Evolutionary conservation across 2,113 vertebrate species (phyloP), one percentile per base, ranked within the genome.

Genomic region (Ceratotherium simum): DNA sequence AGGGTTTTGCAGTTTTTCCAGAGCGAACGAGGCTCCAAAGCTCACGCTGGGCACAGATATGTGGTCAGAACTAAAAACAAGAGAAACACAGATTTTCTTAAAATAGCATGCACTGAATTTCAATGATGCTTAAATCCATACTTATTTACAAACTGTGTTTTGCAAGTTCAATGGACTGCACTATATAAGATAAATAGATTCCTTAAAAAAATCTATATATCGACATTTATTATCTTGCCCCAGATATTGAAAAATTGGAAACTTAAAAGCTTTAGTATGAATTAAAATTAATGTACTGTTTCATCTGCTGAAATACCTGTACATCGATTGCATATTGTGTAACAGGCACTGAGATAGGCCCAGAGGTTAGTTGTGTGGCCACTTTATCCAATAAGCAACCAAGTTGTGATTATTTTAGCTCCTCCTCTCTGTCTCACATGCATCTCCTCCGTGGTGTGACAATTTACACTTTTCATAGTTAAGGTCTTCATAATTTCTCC

Each of bases 341-440:
- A 27, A 6, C 2, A n/a, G 9, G 5, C 12, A 1, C 0, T 2
- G 1, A 23, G 21, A 31, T 3, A 14, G 39, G 21, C 39, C 27
- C 58, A 31, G 75, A 67, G 4, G 8, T 36, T 3, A 17, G 4
- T 13, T 8, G 8, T 60, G n/a, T 3, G 17, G 31, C 18, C 31
- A 1, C 7, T 23, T 67, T 33, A 5, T 27, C 48, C 13, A 9
- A 11, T 33, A 18, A 42, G 89, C 10, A 33, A 3, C 56, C 4
- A 25, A 3, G 18, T 9, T n/a, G 2, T 31, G 12, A 20, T 10
- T 0, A 58, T 6, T 16, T 6, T 11, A 42, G 7, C 8, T n/a
- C 39, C 20, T 51, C 27, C 13, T 13, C 36, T 17, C 31, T 13
- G 23, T 13, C 14, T 13, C 5, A 13, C 4, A 2, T 0, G 4